phyloP scores from a whole-genome alignment of 2,888 invertebrate genomes.

The Branchipolynoe longqiensis region DNA sequence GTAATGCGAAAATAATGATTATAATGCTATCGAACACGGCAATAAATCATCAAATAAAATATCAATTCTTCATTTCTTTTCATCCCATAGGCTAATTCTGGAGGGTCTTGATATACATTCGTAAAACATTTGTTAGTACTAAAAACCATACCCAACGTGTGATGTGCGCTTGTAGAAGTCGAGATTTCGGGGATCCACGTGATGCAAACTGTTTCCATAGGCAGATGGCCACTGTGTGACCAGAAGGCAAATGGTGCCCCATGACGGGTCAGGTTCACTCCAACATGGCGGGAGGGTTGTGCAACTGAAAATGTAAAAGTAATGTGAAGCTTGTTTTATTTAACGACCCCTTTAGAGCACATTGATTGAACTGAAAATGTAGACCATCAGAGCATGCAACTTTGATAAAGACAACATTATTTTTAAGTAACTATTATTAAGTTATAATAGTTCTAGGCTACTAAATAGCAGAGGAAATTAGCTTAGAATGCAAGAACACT shows the following conservation, averaged over 20 bases:
- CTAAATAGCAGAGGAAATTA: too few species aligned
- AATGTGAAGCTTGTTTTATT: neutral
- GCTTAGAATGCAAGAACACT: too few species aligned
- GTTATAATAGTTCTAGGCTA: neutral
- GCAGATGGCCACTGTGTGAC: neutral
- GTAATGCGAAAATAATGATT: neutral
- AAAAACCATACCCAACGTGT: conserved; percentile 5
- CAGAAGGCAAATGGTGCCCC: conserved; percentile 8
- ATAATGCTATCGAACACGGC: neutral
- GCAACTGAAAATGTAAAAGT: neutral
- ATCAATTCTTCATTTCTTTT: neutral
- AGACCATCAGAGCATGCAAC: neutral
- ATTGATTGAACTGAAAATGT: neutral
- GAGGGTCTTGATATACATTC: neutral
- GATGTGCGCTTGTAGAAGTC: neutral
- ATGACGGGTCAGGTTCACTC: neutral
- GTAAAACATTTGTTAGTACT: neutral
- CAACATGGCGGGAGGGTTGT: neutral
- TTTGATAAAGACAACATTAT: neutral
- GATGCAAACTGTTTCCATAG: neutral
- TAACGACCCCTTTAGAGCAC: too few species aligned
- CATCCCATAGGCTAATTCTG: too few species aligned
- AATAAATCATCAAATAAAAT: neutral
- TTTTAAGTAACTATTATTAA: neutral
- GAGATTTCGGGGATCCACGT: neutral